phyloP scores from a whole-genome alignment of 2,888 invertebrate genomes.

The Andrena dorsata region DNA sequence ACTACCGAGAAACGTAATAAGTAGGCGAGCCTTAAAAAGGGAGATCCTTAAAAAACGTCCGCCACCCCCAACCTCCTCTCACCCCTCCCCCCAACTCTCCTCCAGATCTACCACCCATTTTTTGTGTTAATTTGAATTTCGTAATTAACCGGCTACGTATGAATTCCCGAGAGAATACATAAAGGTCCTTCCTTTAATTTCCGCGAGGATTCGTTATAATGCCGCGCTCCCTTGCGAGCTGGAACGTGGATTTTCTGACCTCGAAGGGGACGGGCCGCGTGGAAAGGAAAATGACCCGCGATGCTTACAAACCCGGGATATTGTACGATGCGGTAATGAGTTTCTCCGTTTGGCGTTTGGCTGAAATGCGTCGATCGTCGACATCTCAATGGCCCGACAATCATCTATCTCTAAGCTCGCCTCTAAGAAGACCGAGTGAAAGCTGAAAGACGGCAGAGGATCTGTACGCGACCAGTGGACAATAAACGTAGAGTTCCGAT shows the following conservation, averaged over 20 bases:
- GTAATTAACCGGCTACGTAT: constrained; percentile 82
- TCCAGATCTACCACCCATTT: constrained; percentile 80
- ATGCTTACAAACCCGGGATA: constrained; percentile 61
- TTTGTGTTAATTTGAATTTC: constrained; percentile 85
- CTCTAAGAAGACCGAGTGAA: neutral
- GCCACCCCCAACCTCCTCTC: constrained; percentile 37
- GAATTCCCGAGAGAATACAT: constrained; percentile 80
- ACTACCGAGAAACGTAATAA: constrained; percentile 78
- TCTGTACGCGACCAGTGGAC: too few species aligned
- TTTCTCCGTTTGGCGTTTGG: constrained; percentile 23
- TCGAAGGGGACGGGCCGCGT: constrained; percentile 65
- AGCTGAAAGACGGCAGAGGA: too few species aligned
- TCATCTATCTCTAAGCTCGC: neutral
- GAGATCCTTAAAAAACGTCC: constrained; percentile 82
- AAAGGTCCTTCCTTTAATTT: constrained; percentile 82
- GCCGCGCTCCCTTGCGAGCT: constrained; percentile 64
- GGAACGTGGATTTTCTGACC: constrained; percentile 75
- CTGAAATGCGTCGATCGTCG: neutral
- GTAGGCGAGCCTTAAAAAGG: constrained; percentile 80
- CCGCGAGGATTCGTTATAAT: constrained; percentile 80
- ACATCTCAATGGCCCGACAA: neutral
- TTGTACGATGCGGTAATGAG: constrained; percentile 53
- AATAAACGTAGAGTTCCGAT: too few species aligned
- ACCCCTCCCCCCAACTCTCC: constrained; percentile 22
- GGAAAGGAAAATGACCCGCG: constrained; percentile 66